These are phyloP conservation scores for Melanerpes aurifrons DNA, from an alignment of 2,113 vertebrate species.

Conservation along the genomic window DNA sequence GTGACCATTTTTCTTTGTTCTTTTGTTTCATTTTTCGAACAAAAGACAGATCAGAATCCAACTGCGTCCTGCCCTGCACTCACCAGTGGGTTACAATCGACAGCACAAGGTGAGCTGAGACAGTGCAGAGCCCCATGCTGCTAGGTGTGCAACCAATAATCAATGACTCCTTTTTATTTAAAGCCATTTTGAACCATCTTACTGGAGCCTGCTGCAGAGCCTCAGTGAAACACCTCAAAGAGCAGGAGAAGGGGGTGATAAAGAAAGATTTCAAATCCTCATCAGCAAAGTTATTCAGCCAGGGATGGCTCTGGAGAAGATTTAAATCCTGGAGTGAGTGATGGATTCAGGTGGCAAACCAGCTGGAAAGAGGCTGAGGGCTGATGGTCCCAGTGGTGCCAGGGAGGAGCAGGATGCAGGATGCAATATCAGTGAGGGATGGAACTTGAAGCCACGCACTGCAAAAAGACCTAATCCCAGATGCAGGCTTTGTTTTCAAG, in stretches of 20 bases:
- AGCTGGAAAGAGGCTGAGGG: background rate
- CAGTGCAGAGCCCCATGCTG: background rate
- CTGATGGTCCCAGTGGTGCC: accelerated
- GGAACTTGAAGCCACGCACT: background rate
- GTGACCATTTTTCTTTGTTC: background rate
- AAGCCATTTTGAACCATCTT: background rate
- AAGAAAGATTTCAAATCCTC: background rate
- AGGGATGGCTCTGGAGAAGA: background rate
- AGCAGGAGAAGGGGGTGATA: background rate
- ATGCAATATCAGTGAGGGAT: background rate
- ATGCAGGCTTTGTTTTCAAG: background rate
- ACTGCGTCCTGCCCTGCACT: background rate
- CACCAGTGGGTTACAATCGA: background rate
- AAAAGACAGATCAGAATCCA: background rate
- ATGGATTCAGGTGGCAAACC: background rate
- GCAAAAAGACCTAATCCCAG: background rate
- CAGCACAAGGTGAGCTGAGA: background rate
- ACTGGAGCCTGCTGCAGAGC: background rate
- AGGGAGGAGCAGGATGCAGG: background rate
- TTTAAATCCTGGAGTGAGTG: background rate
- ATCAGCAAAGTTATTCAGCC: background rate
- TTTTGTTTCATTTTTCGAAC: background rate
- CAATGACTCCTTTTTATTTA: background rate
- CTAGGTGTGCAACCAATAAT: background rate
- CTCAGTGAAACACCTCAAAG: background rate